Evolutionary conservation across 2,797 vertebrate genomes (phyloP).

Genomic region (Calcarius lapponicus): DNA sequence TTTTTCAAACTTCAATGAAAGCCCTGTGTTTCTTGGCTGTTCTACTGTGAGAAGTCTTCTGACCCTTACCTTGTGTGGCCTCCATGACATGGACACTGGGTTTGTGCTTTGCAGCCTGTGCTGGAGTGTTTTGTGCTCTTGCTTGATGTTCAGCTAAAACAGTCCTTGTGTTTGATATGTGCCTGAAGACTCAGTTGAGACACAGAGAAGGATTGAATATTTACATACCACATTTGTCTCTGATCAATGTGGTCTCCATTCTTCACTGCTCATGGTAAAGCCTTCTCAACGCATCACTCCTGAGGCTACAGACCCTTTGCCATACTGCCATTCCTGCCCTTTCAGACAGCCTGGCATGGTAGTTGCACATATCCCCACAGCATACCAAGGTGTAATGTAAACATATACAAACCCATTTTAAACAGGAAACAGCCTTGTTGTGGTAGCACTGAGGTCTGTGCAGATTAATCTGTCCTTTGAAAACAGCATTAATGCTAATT

Average conservation of each 20-base stretch:
- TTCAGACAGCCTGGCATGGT: not conserved
- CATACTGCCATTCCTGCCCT: not conserved
- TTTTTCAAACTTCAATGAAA: not conserved
- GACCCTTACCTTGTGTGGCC: not conserved
- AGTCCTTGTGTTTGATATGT: not conserved
- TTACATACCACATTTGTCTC: not conserved
- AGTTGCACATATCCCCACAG: not conserved
- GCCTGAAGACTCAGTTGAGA: not conserved
- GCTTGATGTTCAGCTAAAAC: not conserved
- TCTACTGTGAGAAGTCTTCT: not conserved
- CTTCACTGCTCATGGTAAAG: not conserved
- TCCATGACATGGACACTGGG: not conserved
- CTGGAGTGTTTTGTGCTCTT: not conserved
- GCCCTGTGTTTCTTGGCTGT: not conserved
- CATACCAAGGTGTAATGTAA: conserved; percentile 17
- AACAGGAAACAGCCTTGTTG: not conserved
- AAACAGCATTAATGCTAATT: conserved; percentile 30
- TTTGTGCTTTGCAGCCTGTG: not conserved
- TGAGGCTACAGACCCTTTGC: not conserved
- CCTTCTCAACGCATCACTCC: not conserved
- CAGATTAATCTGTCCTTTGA: conserved; percentile 3
- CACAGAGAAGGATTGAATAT: not conserved
- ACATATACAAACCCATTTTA: not conserved
- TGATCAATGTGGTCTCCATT: not conserved
- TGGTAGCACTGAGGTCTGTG: conserved; percentile 10